phyloP scores from a whole-genome alignment of 2,797 vertebrate genomes.

The Diplodus puntazzo region DNA sequence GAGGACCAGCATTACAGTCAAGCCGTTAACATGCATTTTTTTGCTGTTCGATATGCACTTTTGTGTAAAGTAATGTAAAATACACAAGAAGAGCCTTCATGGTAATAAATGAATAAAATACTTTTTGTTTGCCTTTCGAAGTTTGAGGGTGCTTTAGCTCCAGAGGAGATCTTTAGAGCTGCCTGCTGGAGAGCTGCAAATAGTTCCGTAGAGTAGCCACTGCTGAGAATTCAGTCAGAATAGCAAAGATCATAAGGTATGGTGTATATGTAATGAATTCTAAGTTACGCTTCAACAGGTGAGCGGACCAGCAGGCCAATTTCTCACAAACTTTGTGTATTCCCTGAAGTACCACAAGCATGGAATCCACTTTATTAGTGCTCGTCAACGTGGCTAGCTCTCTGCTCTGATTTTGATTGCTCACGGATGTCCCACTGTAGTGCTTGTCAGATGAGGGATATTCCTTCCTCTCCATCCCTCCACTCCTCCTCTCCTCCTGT shows the following conservation, averaged over 20 bases:
- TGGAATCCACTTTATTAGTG: constrained; percentile 66
- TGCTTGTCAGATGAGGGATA: constrained; percentile 71
- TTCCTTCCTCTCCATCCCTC: constrained; percentile 59
- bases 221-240: constrained; percentile 27
- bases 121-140: neutral
- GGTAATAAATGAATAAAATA: neutral
- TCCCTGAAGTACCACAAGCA: constrained; percentile 61
- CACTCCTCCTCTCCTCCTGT: constrained; percentile 66
- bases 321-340: constrained; percentile 66
- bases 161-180: neutral
- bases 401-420: constrained; percentile 67
- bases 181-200: neutral
- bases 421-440: constrained; percentile 67
- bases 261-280: neutral
- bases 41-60: neutral
- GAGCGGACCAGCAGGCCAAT: constrained; percentile 58
- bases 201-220: constrained; percentile 14
- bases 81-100: neutral
- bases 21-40: neutral
- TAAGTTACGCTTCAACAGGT: constrained; percentile 56
- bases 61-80: neutral
- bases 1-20: neutral
- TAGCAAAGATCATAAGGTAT: constrained; percentile 39
- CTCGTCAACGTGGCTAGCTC: constrained; percentile 64
- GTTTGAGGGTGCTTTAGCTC: neutral